Evolutionary conservation across 30 jellyfish, hydroid and myxozoan species (phyloP).

Genomic region (Pelagia noctiluca): DNA sequence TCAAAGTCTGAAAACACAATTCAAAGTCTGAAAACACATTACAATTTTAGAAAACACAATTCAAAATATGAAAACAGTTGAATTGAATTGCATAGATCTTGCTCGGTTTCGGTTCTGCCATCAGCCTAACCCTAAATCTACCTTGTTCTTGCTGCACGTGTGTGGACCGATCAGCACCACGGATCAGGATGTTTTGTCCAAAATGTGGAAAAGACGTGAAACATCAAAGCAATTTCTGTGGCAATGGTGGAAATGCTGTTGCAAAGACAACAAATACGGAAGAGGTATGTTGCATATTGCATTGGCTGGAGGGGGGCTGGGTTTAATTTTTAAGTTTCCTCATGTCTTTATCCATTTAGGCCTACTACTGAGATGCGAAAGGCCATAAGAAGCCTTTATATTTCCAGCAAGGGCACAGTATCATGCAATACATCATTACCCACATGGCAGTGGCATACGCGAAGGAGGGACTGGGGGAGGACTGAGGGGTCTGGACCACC

Average conservation of each 20-base stretch:
- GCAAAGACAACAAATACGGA: slow-evolving; percentile 2
- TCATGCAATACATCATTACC: too few species aligned
- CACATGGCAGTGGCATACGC: too few species aligned
- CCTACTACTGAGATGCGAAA: too few species aligned
- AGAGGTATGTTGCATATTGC: slow-evolving; percentile 1
- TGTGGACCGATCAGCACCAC: slow-evolving; percentile 2
- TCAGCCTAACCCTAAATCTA: not conserved
- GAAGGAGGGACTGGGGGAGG: too few species aligned
- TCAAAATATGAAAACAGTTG: not conserved
- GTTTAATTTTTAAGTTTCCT: not conserved
- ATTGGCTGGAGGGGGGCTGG: slow-evolving; percentile 10
- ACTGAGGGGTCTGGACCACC: too few species aligned
- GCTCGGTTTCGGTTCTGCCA: too few species aligned
- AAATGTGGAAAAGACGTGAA: too few species aligned
- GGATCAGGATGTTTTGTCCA: too few species aligned
- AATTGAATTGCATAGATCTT: not conserved
- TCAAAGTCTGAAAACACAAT: not conserved
- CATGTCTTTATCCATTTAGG: slow-evolving; percentile 1
- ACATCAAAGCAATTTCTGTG: too few species aligned
- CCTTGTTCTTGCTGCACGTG: not conserved
- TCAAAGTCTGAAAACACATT: not conserved
- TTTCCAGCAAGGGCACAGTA: too few species aligned
- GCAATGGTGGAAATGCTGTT: slow-evolving; percentile 2
- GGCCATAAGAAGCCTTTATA: too few species aligned
- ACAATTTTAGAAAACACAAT: too few species aligned